Base-by-base conservation (phyloP, 30 jellyfish, hydroid and myxozoan species). In the Turritopsis dohrnii region DNA sequence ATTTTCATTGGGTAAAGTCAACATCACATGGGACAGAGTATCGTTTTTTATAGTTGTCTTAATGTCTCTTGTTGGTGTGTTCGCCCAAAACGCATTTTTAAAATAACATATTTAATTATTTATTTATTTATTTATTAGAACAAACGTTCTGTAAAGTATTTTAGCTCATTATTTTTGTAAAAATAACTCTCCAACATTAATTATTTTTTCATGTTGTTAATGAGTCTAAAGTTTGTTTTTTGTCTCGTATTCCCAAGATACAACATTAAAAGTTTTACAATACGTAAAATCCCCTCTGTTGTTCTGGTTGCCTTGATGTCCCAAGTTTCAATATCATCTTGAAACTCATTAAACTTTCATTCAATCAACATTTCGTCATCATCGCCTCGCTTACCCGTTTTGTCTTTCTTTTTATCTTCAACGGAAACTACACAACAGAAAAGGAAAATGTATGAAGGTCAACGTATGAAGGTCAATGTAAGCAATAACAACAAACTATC, bases 11-110 rank as follows among this genome's bases (percentile, higher is more conserved):
- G 92, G 89, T 53, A 84, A 84, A 29, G 89, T 85, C 65, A 75
- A 53, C 74, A 73, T 85, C 28, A 85, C 92, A 54, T 85, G 92
- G 92, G 92, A 85, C 66, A 60, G 92, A 28, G 92, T 73, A 23
- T 85, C 89, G 20, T 85, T 76, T 30, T 85, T 85, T 73, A 52
- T 29, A 9, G 92, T 85, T 23, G 20, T 85, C 26, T 65, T 85
- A 3, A 22, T 76, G 52, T 75, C 89, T 9, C 66, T 85, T 19
- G 92, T 85, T 31, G 89, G 92, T 8, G 92, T 76, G 20, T 85
- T 85, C 75, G 92, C 92, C 13, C 88, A 85, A 60, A 84, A 82
- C 52, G 89, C 92, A 9, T 72, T 76, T 65, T 53, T 76, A 52
- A 85, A 85, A 74, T 72, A 72, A 54, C 22, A 26, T 41, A 13